Percentiles rank a stretch among this genome's conserved stretches.
Conservation (phyloP, 2,888 invertebrate species). For the Parnassius mnemosyne region DNA sequence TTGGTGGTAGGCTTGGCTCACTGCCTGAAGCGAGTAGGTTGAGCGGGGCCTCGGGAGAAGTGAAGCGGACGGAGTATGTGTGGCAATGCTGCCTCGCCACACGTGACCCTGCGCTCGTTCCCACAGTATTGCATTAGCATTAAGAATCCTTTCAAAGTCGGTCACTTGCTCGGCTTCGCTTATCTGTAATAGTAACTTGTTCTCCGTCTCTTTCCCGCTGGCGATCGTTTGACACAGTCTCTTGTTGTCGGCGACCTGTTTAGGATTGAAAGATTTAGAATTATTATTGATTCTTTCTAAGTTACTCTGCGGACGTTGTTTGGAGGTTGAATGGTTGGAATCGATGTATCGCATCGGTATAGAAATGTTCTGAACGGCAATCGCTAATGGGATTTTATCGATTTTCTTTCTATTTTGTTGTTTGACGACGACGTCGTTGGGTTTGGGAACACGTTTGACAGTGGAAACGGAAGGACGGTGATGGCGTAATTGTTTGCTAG, state of each 20-base stretch:
- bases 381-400: conserved; percentile 62
- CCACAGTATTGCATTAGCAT: conserved; percentile 78
- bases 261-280: conserved; percentile 66
- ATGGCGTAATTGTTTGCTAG: conserved; percentile 51
- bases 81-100: conserved; percentile 60
- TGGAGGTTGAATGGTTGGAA: conserved; percentile 61
- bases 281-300: conserved; percentile 53
- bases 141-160: conserved; percentile 83
- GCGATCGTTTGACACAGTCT: conserved; percentile 63
- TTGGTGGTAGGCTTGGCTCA: conserved; percentile 69
- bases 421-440: conserved; percentile 52
- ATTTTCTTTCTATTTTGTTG: conserved; percentile 56
- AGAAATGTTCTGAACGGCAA: conserved; percentile 65
- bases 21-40: conserved; percentile 66
- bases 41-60: conserved; percentile 49
- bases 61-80: conserved; percentile 55
- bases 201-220: conserved; percentile 72
- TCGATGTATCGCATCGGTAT: conserved; percentile 67
- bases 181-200: conserved; percentile 77
- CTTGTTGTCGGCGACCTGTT: conserved; percentile 73
- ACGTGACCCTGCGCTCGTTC: conserved; percentile 64
- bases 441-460: conserved; percentile 34
- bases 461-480: conserved; percentile 37
- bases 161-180: conserved; percentile 81
- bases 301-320: conserved; percentile 42